Percentiles rank a stretch among this genome's conserved stretches.
Conservation (phyloP, 1,140 invertebrate genomes). For the Zaprionus lachaisei region DNA sequence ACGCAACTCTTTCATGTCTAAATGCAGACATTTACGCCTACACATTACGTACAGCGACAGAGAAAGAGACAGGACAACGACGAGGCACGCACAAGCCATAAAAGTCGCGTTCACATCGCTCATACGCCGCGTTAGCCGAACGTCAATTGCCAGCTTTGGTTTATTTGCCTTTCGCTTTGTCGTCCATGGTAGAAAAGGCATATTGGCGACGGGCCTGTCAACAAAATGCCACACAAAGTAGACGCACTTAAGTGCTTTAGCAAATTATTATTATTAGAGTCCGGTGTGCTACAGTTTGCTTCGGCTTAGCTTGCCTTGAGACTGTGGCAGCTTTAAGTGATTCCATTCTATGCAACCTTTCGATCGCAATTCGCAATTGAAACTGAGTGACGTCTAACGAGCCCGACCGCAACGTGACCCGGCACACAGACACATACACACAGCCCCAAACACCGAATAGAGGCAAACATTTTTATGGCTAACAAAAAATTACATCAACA, state of each 20-base stretch:
- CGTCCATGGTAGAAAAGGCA: not conserved
- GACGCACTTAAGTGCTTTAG: slow-evolving; percentile 80
- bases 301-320: slow-evolving; percentile 7
- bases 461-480: slow-evolving; percentile 67
- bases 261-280: slow-evolving; percentile 80
- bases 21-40: slow-evolving; percentile 71
- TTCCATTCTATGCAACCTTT: slow-evolving; percentile 63
- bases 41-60: slow-evolving; percentile 53
- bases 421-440: slow-evolving; percentile 32
- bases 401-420: slow-evolving; percentile 70
- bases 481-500: slow-evolving; percentile 80
- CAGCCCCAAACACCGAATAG: not conserved
- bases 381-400: slow-evolving; percentile 42
- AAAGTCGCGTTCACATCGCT: slow-evolving; percentile 71
- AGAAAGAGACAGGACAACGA: slow-evolving; percentile 7
- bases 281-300: slow-evolving; percentile 6
- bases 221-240: slow-evolving; percentile 64
- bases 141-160: slow-evolving; percentile 69
- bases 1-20: slow-evolving; percentile 61
- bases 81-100: slow-evolving; percentile 71
- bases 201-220: slow-evolving; percentile 37
- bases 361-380: slow-evolving; percentile 53
- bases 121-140: slow-evolving; percentile 69
- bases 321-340: slow-evolving; percentile 75
- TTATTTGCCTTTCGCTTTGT: slow-evolving; percentile 47